Conservation (phyloP, 2,113 vertebrate species). For the Vicugna pacos region DNA sequence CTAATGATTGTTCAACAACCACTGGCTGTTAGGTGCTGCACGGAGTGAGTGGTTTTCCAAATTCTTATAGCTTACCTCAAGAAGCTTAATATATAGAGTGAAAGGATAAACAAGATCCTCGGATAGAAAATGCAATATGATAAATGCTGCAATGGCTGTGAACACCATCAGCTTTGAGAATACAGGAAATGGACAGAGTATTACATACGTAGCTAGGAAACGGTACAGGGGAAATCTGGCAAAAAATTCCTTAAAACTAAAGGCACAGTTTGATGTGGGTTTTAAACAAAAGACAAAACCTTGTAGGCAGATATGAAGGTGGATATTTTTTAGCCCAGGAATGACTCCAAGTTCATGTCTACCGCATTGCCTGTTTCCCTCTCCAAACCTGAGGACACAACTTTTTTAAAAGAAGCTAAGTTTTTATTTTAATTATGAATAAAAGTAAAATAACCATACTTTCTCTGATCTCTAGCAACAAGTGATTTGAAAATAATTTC, state of each 20-base stretch:
- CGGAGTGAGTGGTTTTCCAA: background rate
- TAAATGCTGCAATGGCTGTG: background rate
- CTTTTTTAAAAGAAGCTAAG: background rate
- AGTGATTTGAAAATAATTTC: background rate
- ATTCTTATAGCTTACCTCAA: background rate
- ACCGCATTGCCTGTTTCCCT: accelerated
- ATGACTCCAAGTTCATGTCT: background rate
- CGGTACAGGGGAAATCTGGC: background rate
- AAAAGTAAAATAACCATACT: background rate
- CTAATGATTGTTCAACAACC: background rate
- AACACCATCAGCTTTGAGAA: background rate
- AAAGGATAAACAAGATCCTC: background rate
- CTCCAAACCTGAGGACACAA: background rate
- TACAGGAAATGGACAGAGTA: background rate
- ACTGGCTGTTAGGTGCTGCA: background rate
- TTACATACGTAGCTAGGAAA: no score
- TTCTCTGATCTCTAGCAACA: background rate
- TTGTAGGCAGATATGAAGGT: background rate
- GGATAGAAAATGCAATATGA: background rate
- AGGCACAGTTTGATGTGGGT: background rate
- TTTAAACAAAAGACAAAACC: background rate
- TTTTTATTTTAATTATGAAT: background rate
- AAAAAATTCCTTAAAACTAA: background rate
- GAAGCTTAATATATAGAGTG: background rate
- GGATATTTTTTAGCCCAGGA: background rate